phyloP scores from a whole-genome alignment of 2,797 vertebrate species.

The Vireo griseus region DNA sequence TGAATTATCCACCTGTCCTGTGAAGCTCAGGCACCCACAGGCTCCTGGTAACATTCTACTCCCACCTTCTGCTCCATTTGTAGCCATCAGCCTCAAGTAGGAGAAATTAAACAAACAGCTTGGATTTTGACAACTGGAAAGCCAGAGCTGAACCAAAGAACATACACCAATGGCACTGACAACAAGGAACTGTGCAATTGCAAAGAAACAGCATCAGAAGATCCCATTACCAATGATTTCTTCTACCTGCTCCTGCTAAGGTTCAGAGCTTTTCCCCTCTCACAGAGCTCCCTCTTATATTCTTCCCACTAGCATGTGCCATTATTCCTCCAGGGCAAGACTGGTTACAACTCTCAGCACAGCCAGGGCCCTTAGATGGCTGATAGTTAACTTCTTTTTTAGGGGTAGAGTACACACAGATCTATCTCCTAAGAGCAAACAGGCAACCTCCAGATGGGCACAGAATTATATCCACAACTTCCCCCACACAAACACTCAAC shows the following conservation, averaged over 20 bases:
- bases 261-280: not conserved
- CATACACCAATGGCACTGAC: not conserved
- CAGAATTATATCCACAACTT: not conserved
- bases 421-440: not conserved
- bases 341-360: not conserved
- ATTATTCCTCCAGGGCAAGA: not conserved
- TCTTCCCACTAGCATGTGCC: not conserved
- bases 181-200: not conserved
- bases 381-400: not conserved
- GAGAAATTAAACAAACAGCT: not conserved
- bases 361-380: not conserved
- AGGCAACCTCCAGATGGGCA: not conserved
- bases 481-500: not conserved
- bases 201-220: not conserved
- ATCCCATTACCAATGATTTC: not conserved
- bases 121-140: not conserved
- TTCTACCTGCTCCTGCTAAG: not conserved
- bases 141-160: not conserved
- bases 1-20: not conserved
- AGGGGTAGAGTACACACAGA: not conserved
- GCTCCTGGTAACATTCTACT: not conserved
- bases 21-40: not conserved
- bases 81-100: accelerated
- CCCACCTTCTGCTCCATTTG: not conserved
- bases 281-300: not conserved